Evolutionary conservation across 2,113 vertebrate genomes (phyloP).

Genomic region (Mirza zaza): DNA sequence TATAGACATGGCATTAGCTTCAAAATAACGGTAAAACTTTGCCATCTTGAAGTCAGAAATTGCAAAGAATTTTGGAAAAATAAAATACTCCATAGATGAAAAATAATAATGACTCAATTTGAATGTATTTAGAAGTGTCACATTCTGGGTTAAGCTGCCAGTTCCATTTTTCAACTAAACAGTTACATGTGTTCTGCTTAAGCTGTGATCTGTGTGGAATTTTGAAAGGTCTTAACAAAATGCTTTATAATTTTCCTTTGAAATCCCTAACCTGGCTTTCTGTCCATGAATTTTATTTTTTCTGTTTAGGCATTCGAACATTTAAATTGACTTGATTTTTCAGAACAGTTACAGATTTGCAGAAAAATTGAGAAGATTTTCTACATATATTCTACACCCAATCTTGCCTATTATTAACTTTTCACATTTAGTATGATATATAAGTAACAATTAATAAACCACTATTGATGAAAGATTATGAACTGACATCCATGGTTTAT

Average conservation of each 20-base stretch:
- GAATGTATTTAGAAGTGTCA: slow-evolving; percentile 29
- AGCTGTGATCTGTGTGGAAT: background rate
- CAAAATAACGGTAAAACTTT: slow-evolving; percentile 10
- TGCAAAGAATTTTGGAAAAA: slow-evolving; percentile 42
- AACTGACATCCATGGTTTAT: background rate
- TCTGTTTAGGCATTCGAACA: background rate
- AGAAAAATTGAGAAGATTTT: slow-evolving; percentile 38
- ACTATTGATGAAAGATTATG: background rate
- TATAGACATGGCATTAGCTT: background rate
- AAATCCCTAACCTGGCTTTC: background rate
- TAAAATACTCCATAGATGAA: slow-evolving; percentile 2
- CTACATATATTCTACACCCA: background rate
- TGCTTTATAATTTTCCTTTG: slow-evolving; percentile 37
- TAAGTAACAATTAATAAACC: background rate
- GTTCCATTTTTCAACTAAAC: slow-evolving; percentile 52
- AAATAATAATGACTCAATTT: slow-evolving; percentile 16
- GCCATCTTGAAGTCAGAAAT: background rate
- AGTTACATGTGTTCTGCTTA: slow-evolving; percentile 15
- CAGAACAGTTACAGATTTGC: background rate
- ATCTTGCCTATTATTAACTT: background rate
- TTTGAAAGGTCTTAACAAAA: slow-evolving; percentile 57
- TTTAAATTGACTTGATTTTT: slow-evolving; percentile 31
- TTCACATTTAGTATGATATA: background rate
- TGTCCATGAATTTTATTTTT: background rate
- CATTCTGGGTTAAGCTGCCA: slow-evolving; percentile 31